A percentile compares a stretch with the other conserved stretches of the same genome.
These are phyloP conservation scores for Automeris io DNA, from an alignment of 2,888 invertebrate genomes.

Conservation along the genomic window DNA sequence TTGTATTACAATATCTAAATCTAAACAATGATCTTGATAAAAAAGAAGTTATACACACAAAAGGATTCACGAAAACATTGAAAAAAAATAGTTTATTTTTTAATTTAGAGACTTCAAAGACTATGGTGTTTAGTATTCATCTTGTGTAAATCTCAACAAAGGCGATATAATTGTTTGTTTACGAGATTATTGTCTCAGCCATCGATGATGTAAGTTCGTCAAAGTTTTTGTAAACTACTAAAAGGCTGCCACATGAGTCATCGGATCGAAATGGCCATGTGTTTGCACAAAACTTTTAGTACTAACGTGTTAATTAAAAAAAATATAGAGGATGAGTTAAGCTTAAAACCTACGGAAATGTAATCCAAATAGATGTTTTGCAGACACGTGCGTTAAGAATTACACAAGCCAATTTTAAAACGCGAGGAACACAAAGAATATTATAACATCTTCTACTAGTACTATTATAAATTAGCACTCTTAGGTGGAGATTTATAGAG, in stretches of 20 bases:
- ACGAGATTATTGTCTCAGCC: slow-evolving; percentile 16
- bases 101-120: slow-evolving; percentile 7
- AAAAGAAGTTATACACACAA: not conserved
- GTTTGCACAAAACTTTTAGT: slow-evolving; percentile 21
- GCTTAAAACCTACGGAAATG: too few relatives aligned
- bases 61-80: not conserved
- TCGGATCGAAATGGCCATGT: slow-evolving; percentile 18
- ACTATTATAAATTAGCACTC: too few relatives aligned
- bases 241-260: slow-evolving; percentile 25
- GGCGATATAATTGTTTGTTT: slow-evolving; percentile 13
- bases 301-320: slow-evolving; percentile 11
- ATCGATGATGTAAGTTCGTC: slow-evolving; percentile 26
- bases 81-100: slow-evolving; percentile 3
- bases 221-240: slow-evolving; percentile 17
- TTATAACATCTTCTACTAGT: too few relatives aligned
- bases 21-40: not conserved
- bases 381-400: too few relatives aligned
- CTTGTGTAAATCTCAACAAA: slow-evolving; percentile 1
- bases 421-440: too few relatives aligned
- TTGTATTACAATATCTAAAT: too few relatives aligned
- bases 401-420: too few relatives aligned
- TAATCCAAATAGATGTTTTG: too few relatives aligned
- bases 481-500: too few relatives aligned
- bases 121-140: not conserved
- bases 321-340: slow-evolving; percentile 9